phyloP scores from a whole-genome alignment of 2,888 invertebrate species.

The Petrolisthes cinctipes region DNA sequence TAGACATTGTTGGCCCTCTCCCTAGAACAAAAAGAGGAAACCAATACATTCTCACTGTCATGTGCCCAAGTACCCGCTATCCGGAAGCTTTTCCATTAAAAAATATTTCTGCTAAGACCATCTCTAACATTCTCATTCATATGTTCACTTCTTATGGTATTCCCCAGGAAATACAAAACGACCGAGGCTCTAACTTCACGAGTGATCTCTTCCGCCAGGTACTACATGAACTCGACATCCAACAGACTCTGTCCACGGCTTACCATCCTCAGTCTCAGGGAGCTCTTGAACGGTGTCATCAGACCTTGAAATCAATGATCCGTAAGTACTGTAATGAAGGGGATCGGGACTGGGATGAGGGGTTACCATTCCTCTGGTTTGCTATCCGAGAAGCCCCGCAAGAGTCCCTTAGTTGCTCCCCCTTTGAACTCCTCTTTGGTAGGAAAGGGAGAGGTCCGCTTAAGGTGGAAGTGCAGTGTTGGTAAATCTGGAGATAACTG shows the following conservation, averaged over 20 bases:
- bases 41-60: slow-evolving; percentile 30
- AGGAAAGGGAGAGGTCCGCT: not conserved
- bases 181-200: slow-evolving; percentile 28
- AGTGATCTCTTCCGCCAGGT: slow-evolving; percentile 2
- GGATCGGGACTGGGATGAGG: not conserved
- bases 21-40: slow-evolving; percentile 12
- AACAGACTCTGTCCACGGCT: not conserved
- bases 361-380: not conserved
- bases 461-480: too few species aligned
- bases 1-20: slow-evolving; percentile 27
- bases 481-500: too few species aligned
- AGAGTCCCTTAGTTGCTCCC: not conserved
- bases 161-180: slow-evolving; percentile 8
- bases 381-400: not conserved
- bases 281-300: slow-evolving; percentile 21
- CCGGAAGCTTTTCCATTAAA: slow-evolving; percentile 28
- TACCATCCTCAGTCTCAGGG: slow-evolving; percentile 30
- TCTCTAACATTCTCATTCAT: not conserved
- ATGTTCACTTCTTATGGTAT: slow-evolving; percentile 24
- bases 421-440: slow-evolving; percentile 18
- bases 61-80: slow-evolving; percentile 28
- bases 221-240: not conserved
- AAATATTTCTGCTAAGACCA: slow-evolving; percentile 7
- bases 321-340: slow-evolving; percentile 14
- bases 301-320: not conserved